Conservation (phyloP, 2,113 vertebrate genomes). For the Genyomyrus donnyi region DNA sequence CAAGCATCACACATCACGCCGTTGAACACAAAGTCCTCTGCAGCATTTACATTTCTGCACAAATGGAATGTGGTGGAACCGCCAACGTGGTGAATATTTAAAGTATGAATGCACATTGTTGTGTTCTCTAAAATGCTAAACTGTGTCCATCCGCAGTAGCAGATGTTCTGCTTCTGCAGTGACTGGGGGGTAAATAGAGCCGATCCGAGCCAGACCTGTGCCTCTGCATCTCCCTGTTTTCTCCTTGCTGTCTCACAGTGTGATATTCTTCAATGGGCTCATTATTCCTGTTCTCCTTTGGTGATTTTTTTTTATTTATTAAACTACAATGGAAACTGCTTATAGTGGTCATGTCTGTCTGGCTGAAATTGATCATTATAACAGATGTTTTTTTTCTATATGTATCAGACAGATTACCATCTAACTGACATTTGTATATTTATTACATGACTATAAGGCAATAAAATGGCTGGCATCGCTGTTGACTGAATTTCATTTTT, state of each 20-base stretch:
- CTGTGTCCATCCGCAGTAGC: background rate
- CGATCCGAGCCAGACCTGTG: background rate
- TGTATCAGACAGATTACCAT: too few species aligned
- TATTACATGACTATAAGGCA: too few species aligned
- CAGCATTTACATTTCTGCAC: background rate
- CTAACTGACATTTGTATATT: too few species aligned
- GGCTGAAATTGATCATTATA: too few species aligned
- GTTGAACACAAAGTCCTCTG: background rate
- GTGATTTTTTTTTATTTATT: background rate
- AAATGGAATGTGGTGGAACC: background rate
- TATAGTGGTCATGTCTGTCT: too few species aligned
- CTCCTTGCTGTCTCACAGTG: background rate
- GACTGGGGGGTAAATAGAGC: background rate
- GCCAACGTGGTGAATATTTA: background rate
- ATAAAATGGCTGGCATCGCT: too few species aligned
- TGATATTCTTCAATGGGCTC: background rate
- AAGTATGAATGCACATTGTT: background rate
- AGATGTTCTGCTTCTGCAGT: background rate
- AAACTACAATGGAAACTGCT: background rate
- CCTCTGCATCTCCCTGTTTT: background rate
- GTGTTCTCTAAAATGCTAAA: background rate
- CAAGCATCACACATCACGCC: background rate
- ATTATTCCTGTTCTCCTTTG: background rate
- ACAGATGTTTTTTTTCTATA: too few species aligned
- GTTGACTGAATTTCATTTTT: too few species aligned